A percentile compares a stretch with the other conserved stretches of the same genome.
phyloP scores from a whole-genome alignment of 1,140 invertebrate species.

The Nasonia giraulti region DNA sequence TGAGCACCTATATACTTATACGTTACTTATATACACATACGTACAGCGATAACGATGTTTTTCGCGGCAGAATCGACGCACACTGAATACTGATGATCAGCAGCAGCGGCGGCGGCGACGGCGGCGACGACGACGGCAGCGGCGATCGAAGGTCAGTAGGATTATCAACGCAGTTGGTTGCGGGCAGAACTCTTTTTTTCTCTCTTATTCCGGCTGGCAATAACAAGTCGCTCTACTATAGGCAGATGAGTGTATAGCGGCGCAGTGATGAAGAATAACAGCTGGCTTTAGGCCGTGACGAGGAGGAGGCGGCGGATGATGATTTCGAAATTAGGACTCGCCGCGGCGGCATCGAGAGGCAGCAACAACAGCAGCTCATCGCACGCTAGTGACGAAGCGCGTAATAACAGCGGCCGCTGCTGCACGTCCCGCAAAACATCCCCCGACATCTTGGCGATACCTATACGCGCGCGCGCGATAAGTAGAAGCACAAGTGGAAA shows the following conservation, averaged over 20 bases:
- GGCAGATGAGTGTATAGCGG: constrained; percentile 22
- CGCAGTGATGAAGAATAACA: neutral
- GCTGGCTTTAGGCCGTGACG: constrained; percentile 9
- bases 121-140: neutral
- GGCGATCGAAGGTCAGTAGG: neutral
- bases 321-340: constrained; percentile 62
- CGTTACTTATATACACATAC: neutral
- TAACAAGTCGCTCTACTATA: neutral
- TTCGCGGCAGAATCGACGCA: neutral
- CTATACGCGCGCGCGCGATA: constrained; percentile 54
- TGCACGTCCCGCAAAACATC: constrained; percentile 67
- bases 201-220: neutral
- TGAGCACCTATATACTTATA: neutral
- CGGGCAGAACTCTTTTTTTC: neutral
- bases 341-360: constrained; percentile 58
- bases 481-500: neutral
- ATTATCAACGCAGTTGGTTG: neutral
- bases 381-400: constrained; percentile 56
- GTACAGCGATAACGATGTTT: neutral
- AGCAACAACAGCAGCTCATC: constrained; percentile 66
- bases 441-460: constrained; percentile 70
- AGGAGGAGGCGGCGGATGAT: neutral
- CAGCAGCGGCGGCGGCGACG: neutral
- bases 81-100: neutral
- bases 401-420: constrained; percentile 58